Percentiles rank a stretch among this genome's conserved stretches.
phyloP scores from a whole-genome alignment of 1,140 invertebrate species.

The Lucilia cuprina region DNA sequence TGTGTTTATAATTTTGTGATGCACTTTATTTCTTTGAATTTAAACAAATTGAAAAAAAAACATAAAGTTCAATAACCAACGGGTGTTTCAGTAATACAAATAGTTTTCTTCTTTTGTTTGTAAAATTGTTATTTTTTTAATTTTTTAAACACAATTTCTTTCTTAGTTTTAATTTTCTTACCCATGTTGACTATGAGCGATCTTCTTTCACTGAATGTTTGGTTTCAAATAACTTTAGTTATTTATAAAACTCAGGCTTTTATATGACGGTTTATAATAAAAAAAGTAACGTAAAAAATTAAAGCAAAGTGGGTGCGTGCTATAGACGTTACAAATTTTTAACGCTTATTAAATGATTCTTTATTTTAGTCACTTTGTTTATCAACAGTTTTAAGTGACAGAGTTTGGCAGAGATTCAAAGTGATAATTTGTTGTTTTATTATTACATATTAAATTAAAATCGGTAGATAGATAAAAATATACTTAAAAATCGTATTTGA shows the following conservation, averaged over 20 bases:
- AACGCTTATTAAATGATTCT: not conserved
- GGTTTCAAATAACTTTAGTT: constrained; percentile 38
- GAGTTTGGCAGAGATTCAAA: not conserved
- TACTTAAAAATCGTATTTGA: no score
- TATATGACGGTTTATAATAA: constrained; percentile 32
- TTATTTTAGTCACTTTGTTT: constrained; percentile 52
- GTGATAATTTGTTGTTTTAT: not conserved
- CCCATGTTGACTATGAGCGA: constrained; percentile 11
- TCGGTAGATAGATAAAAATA: no score
- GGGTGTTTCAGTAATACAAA: not conserved
- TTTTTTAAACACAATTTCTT: not conserved
- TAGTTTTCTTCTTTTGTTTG: not conserved
- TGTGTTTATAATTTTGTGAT: not conserved
- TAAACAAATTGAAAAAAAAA: no score
- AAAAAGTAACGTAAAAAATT: not conserved
- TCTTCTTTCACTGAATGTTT: constrained; percentile 46
- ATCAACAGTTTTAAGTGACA: no score
- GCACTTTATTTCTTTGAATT: constrained; percentile 14
- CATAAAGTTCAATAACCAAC: not conserved
- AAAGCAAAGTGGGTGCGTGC: constrained; percentile 12
- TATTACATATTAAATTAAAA: no score
- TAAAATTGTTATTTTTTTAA: not conserved
- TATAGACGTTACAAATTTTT: constrained; percentile 27
- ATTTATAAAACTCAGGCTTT: constrained; percentile 40
- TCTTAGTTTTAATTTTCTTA: constrained; percentile 21